Conservation (phyloP, 2,888 invertebrate genomes). For the Eristalinus sepulchralis region DNA sequence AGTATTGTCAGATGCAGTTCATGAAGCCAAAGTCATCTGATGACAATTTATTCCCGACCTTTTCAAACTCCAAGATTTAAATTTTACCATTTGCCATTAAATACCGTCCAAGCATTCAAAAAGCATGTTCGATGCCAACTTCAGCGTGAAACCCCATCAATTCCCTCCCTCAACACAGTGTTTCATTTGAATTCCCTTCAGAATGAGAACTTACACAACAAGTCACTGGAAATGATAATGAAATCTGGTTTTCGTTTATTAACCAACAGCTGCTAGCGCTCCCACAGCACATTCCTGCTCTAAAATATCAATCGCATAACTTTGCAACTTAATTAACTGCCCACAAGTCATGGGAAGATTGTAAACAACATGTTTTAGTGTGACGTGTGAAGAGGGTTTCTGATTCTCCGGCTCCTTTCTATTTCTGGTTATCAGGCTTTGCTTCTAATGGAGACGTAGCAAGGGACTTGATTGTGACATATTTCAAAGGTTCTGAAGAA, state of each 20-base stretch:
- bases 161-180: not conserved
- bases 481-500: too few species aligned
- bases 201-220: not conserved
- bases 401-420: too few species aligned
- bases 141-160: not conserved
- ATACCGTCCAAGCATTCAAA: not conserved
- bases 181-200: too few species aligned
- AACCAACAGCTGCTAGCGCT: not conserved
- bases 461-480: too few species aligned
- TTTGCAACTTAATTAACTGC: not conserved
- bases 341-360: not conserved
- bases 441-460: too few species aligned
- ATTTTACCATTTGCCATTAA: too few species aligned
- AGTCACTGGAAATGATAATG: not conserved
- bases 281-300: not conserved
- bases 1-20: too few species aligned
- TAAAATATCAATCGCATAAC: not conserved
- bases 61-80: too few species aligned
- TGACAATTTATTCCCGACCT: too few species aligned
- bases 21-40: too few species aligned
- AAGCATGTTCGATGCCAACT: not conserved
- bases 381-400: not conserved
- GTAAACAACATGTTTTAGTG: not conserved
- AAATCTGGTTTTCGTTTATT: not conserved
- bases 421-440: not conserved